Base-by-base conservation (phyloP, 1,140 invertebrate species). In the Mylabris phalerata region DNA sequence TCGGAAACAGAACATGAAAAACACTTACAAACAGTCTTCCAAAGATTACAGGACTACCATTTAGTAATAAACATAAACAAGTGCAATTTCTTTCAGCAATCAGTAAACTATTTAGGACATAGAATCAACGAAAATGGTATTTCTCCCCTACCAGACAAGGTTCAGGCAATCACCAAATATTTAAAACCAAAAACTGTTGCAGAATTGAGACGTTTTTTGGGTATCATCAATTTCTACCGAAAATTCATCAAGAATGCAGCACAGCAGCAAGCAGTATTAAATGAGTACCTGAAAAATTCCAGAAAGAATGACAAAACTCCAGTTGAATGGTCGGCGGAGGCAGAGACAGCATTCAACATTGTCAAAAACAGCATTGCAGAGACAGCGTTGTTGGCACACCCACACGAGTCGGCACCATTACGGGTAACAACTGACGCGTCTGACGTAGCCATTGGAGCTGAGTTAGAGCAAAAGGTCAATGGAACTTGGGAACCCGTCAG, bases 291-390 rank as follows among this genome's bases (percentile, higher is more conserved):
- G 0, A 43, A 45, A 11, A 54, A 51, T 3, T 19, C 7, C 7
- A 60, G 55, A 13, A 64, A 64, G 38, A 67, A 67, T 7, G 58
- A 71, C 40, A 67, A 57, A 51, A 63, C 13, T 13, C 64, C 65
- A 43, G 55, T 70, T 3, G 13, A 39, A 1, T 69, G 69, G 68
- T 65, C 62, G 58, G 70, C 82, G 13, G 64, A 80, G 4, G n/a
- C 41, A 3, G 41, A n/a, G 9, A 13, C 13, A 13, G 13, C 13
- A 13, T 13, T 13, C 13, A 13, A 13, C 13, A 13, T 13, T 13
- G 13, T 13, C 13, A 13, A 13, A 13, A 13, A 13, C 13, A 13
- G 13, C 13, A 13, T 13, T 13, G 13, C 13, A 13, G 13, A 13
- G 13, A 9, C 9, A 42, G 9, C 9, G 2, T 24, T 6, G 26